Base-by-base conservation (phyloP, 2,888 invertebrate genomes). In the Graphium colonna region DNA sequence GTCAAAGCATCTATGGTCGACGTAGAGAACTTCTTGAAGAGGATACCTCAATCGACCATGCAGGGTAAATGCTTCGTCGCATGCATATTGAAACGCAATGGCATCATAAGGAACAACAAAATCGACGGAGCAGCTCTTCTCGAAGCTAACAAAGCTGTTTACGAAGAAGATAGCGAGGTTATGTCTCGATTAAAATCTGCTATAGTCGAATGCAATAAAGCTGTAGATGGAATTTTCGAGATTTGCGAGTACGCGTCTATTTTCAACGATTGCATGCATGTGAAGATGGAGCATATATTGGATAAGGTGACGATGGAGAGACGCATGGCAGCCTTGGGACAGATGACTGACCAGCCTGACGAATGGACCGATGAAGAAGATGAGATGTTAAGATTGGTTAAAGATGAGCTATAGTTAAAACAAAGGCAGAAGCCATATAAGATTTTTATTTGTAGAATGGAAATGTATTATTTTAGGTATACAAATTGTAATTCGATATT, bases 211-310 rank as follows among this genome's bases (percentile, higher is more conserved):
- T 88, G 88, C 42, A 58, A 57, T 1, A 62, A 65, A 12, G 71
- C 66, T 0, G 76, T 84, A 0, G 79, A 79, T 0, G 68, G 63
- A 1, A 78, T 87, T 8, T 89, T 88, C 39, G 88, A 89, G 56
- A 75, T 89, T 18, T 89, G 88, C 44, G 88, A 89, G 57, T 87
- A 79, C 45, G 82, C 88, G 4, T 79, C 87, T 0, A 70, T 83
- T 1, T 89, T 89, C 44, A 89, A 89, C 46, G 89, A 89, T 51
- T 89, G 88, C 40, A 89, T 89, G 88, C 87, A 88, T 65, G 82
- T 86, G 64, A 84, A 79, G 52, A 86, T 87, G 87, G 88, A 88
- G 40, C 88, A 89, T 65, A 74, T 88, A 1, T 52, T 89, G 41
- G 87, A 88, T 45, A 83, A 81, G 57, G 71, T 82, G 44, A 83